Percentiles rank a stretch among this genome's conserved stretches.
phyloP scores from a whole-genome alignment of 2,888 invertebrate genomes.

The Heliconius aoede region DNA sequence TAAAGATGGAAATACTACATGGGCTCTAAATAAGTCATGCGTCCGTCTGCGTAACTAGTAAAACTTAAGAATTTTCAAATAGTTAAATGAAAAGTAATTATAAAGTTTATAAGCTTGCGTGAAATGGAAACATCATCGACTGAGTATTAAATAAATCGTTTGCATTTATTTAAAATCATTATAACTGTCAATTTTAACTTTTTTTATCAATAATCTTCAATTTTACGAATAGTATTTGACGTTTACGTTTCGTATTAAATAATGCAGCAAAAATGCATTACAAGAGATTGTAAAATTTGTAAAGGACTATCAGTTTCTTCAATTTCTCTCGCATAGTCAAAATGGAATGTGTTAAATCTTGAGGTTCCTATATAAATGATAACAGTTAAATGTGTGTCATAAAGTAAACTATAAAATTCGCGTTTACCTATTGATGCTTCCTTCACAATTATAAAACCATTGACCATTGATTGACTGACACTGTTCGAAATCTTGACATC shows the following conservation, averaged over 20 bases:
- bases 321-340: neutral
- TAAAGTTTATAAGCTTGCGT: too few relatives aligned
- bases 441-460: slow-evolving; percentile 59
- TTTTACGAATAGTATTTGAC: neutral
- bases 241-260: too few relatives aligned
- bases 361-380: neutral
- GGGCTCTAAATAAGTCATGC: slow-evolving; percentile 81
- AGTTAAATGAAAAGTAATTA: neutral
- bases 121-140: neutral
- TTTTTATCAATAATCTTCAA: neutral
- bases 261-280: neutral
- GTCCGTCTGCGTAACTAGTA: slow-evolving; percentile 71
- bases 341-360: neutral
- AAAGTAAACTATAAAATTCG: slow-evolving; percentile 52
- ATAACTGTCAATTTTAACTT: neutral
- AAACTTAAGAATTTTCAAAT: slow-evolving; percentile 5
- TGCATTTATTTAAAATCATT: neutral
- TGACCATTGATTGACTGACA: slow-evolving; percentile 82
- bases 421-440: slow-evolving; percentile 5
- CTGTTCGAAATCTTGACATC: slow-evolving; percentile 62
- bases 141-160: neutral
- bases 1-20: slow-evolving; percentile 80
- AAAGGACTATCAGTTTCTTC: neutral
- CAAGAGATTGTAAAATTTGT: neutral
- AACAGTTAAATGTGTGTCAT: slow-evolving; percentile 46